Conservation (phyloP, 2,888 invertebrate species). For the Conus canariensis region DNA sequence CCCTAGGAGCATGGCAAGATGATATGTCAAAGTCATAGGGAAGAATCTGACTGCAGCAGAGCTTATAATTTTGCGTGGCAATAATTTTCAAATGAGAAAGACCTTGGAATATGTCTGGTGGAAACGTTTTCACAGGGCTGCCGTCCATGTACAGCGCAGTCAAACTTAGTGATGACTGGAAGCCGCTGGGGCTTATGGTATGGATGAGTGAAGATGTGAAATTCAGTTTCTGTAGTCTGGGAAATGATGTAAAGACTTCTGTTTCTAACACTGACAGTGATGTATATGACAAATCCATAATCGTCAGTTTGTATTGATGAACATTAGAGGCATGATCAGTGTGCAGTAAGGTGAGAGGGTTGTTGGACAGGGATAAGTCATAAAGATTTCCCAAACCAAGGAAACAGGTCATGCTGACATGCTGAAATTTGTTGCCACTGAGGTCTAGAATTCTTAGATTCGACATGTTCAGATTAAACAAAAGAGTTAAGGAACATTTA, state of each 20-base stretch:
- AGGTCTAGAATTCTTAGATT: constrained; percentile 11
- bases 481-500: not conserved
- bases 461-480: not conserved
- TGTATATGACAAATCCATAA: not conserved
- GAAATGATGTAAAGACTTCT: not conserved
- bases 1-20: not conserved
- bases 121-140: not conserved
- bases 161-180: not conserved
- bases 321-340: not conserved
- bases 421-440: not conserved
- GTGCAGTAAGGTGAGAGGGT: not conserved
- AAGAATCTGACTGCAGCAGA: not conserved
- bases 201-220: not conserved
- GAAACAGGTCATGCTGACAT: not conserved
- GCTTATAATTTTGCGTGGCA: not conserved
- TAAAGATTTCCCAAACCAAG: not conserved
- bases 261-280: not conserved
- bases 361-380: not conserved
- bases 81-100: not conserved
- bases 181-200: not conserved
- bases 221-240: not conserved
- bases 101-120: not conserved
- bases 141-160: not conserved
- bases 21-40: too few species aligned
- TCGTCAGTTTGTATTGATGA: not conserved